Base-by-base conservation (phyloP, 1,140 invertebrate genomes). In the Scaptodrosophila lebanonensis region DNA sequence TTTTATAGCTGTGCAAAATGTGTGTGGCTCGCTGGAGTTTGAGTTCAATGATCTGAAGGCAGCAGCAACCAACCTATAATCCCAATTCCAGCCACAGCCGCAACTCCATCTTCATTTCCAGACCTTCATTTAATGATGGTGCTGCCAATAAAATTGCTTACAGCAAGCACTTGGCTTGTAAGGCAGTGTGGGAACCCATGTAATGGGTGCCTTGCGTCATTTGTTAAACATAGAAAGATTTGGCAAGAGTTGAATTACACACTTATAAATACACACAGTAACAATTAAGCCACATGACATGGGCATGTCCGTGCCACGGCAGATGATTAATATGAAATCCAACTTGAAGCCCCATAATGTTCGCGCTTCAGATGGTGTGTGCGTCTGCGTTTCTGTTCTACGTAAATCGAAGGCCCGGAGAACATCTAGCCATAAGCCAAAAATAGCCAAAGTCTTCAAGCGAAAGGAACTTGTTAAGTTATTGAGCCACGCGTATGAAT, bases 401-500 rank as follows among this genome's bases (percentile, higher is more conserved):
- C n/a, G n/a, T n/a, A n/a, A n/a, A n/a, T n/a, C n/a, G n/a, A n/a
- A n/a, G n/a, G n/a, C n/a, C n/a, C n/a, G n/a, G n/a, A n/a, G n/a
- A n/a, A n/a, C n/a, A n/a, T n/a, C n/a, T n/a, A n/a, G n/a, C n/a
- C n/a, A n/a, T n/a, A n/a, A n/a, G n/a, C n/a, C n/a, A n/a, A n/a
- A n/a, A n/a, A n/a, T n/a, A n/a, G n/a, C n/a, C n/a, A n/a, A n/a
- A n/a, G n/a, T n/a, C n/a, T n/a, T n/a, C n/a, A n/a, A n/a, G n/a
- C n/a, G 64, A 66, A 66, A 64, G 65, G 54, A 67, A 65, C 49
- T 47, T 65, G 61, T 47, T 51, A 68, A 77, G 17, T 82, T 79
- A 49, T 56, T 57, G 58, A 70, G 75, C 75, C 75, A 82, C 75
- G 75, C 75, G 75, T 75, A 56, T 83, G 50, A 50, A 75, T 82